Conservation (phyloP, 1,140 invertebrate genomes). For the Macrotrachela quadricornifera region DNA sequence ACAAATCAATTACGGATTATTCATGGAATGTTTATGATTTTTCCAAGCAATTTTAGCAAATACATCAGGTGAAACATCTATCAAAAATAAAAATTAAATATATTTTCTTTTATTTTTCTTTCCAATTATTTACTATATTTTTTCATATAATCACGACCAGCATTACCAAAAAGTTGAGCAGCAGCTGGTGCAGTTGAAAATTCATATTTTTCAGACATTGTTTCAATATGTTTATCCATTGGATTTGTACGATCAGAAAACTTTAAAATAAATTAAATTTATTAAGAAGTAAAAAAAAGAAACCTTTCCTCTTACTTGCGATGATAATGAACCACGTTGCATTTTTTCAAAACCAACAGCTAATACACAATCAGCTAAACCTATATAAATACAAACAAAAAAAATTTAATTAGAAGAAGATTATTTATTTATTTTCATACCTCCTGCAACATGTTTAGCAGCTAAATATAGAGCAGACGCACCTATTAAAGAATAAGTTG, state of each 20-base stretch:
- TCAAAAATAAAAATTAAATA: conserved; percentile 4
- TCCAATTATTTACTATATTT: conserved; percentile 50
- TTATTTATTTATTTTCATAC: conserved; percentile 13
- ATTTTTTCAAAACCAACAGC: conserved; percentile 96
- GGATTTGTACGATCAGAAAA: conserved; percentile 73
- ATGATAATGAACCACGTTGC: conserved; percentile 63
- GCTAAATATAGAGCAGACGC: conserved; percentile 64
- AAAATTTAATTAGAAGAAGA: not conserved
- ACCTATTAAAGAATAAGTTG: too few relatives aligned
- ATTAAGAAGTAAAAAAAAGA: not conserved
- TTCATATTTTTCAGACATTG: conserved; percentile 58
- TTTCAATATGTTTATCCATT: conserved; percentile 67
- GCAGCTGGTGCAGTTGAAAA: conserved; percentile 56
- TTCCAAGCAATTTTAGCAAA: conserved; percentile 93
- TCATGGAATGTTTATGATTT: conserved; percentile 83
- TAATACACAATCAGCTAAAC: conserved; percentile 59
- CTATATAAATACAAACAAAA: conserved; percentile 11
- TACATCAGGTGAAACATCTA: conserved; percentile 61
- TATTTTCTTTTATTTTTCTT: too few relatives aligned
- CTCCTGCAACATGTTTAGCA: conserved; percentile 68
- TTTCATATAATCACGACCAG: conserved; percentile 83
- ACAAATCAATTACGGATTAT: conserved; percentile 55
- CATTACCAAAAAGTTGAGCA: conserved; percentile 89
- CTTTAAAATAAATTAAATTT: conserved; percentile 19
- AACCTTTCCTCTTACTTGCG: conserved; percentile 34